Evolutionary conservation across 2,113 vertebrate species (phyloP), one percentile per base, ranked within the genome.

Genomic region (Naja naja): DNA sequence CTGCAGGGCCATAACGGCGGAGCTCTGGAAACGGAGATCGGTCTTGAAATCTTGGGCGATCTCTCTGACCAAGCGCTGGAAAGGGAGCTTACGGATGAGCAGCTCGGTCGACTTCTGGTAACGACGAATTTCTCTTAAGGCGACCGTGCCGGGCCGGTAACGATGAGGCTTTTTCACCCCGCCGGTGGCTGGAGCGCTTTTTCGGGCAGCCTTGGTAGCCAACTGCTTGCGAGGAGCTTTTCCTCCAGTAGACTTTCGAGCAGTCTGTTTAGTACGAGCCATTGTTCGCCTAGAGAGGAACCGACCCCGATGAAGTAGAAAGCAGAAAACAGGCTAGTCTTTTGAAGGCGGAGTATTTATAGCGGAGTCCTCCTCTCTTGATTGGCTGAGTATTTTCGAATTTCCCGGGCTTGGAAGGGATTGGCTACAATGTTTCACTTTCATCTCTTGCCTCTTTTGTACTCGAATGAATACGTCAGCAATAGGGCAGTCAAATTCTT

Each of bases 161-260:
- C 98, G 96, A 96, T 97, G 97, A 0, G 96, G 96, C 93, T 98
- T 98, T 94, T 98, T 98, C 22, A 98, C 98, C 5, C 98, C 98
- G 0, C 98, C 98, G 0, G 98, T 98, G 90, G 98, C 98, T 0
- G 98, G 98, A 1, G 98, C 98, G 55, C 98, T 98, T 95, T 98
- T 98, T 30, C 98, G 97, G 49, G 98, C 98, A 0, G 98, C 98
- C 93, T 98, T 98, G 1, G 98, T 98, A 0, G 98, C 98, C 16
- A 98, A 95, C 94, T 98, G 98, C 92, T 98, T 98, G 88, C 98
- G 98, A 1, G 98, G 98, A 1, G 99, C 99, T 92, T 99, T 99
- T 6, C 99, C 98, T 90, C 99, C 99, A 23, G 99, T 99, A 8
- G 99, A 98, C 18, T 98, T 98, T 88, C 98, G 98, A 4, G 98